Base-by-base conservation (phyloP, 1,140 invertebrate species). In the Agrypnia vestita region DNA sequence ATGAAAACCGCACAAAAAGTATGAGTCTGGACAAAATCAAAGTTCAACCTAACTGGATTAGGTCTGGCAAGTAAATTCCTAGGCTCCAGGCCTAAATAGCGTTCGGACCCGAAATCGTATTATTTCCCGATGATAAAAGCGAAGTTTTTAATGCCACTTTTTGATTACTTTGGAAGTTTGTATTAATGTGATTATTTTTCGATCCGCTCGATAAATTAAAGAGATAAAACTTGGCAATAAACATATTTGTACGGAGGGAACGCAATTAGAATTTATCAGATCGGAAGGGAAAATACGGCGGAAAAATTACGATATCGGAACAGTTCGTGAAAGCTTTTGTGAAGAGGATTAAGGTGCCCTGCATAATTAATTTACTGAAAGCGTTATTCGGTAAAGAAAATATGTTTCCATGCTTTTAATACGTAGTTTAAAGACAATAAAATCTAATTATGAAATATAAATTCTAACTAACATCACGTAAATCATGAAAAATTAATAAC, bases 11-110 rank as follows among this genome's bases (percentile, higher is more conserved):
- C 49, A 44, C 62, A 43, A 21, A 67, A 6, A 67, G 19, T 1
- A 11, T 15, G 11, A 8, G 1, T 11, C 59, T 46, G 43, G 69
- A 47, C 44, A 25, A 64, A 49, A 79, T 74, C 78, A 79, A 79
- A 79, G 67, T 73, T 79, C 73, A n/a, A 47, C 35, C 51, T 79
- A 79, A 79, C 67, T 35, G 78, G 69, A 79, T 79, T 79, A 79
- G 17, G 78, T 46, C 35, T 51, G 69, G 15, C 11, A 51, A 72
- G 44, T 15, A 51, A 51, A 44, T 47, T 7, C 8, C 59, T 61
- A 19, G 15, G 59, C 59, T 19, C 15, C 10, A 19, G 59, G 59
- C 17, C 59, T 19, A 51, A 51, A 51, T 13, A 15, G 49, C 49
- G 25, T 35, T 35, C 8, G 12, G 56, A 61, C 56, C 56, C 56